Percentiles rank a stretch among this genome's conserved stretches.
Evolutionary conservation across 2,888 invertebrate species (phyloP).

Genomic region (Drosophila silvestris): DNA sequence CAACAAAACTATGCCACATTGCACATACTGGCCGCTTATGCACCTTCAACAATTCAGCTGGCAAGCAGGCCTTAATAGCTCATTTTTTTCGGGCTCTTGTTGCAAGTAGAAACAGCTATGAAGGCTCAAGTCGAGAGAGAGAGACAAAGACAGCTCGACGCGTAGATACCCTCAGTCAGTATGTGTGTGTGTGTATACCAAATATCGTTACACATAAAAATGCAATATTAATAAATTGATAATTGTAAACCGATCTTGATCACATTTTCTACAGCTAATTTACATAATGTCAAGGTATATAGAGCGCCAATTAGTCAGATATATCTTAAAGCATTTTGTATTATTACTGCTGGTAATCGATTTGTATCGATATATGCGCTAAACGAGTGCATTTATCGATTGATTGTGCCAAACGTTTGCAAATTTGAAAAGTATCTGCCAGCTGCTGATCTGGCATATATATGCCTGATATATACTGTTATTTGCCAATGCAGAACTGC

Average conservation of each 20-base stretch:
- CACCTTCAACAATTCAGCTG: conserved; percentile 31
- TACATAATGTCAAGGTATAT: neutral
- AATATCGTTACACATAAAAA: neutral
- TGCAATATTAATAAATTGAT: neutral
- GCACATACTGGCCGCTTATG: conserved; percentile 27
- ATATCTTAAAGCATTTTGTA: neutral
- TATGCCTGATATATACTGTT: neutral
- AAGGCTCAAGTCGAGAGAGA: neutral
- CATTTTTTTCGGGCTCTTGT: conserved; percentile 22
- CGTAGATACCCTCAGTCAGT: neutral
- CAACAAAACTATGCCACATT: conserved; percentile 23
- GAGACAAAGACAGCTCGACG: no score
- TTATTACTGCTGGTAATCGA: neutral
- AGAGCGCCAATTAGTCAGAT: neutral
- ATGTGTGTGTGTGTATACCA: no score
- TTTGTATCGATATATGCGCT: neutral
- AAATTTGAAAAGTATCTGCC: neutral
- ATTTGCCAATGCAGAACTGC: neutral
- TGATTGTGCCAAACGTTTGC: neutral
- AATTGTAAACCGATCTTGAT: neutral
- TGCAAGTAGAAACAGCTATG: neutral
- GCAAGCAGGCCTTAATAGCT: conserved; percentile 30
- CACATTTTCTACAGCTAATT: neutral
- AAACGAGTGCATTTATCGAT: neutral
- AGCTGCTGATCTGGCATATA: neutral